phyloP scores from a whole-genome alignment of 2,797 vertebrate genomes.

The Pangasius krempfi region DNA sequence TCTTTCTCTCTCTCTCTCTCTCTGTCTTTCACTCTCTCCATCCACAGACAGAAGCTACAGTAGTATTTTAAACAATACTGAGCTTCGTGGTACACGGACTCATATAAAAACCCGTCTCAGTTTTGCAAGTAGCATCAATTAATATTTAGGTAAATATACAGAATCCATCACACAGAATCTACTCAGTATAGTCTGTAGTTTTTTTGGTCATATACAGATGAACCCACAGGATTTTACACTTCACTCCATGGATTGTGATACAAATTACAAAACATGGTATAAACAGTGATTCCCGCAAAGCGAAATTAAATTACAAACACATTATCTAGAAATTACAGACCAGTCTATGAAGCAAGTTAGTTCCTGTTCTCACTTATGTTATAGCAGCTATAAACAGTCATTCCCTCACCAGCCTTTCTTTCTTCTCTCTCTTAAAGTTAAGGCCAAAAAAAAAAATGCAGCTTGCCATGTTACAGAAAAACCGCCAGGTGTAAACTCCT shows the following conservation, averaged over 20 bases:
- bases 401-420: neutral
- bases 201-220: neutral
- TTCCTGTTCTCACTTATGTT: neutral
- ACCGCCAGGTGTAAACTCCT: too few relatives aligned
- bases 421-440: neutral
- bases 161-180: neutral
- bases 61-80: conserved; percentile 8
- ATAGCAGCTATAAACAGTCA: neutral
- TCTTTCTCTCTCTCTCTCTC: neutral
- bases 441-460: neutral
- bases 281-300: too few relatives aligned
- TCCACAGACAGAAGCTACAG: neutral
- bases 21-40: neutral
- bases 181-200: neutral
- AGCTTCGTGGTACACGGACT: neutral
- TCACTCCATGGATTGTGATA: neutral
- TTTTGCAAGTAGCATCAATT: neutral
- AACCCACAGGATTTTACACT: neutral
- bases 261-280: neutral
- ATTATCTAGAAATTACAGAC: too few relatives aligned
- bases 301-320: too few relatives aligned
- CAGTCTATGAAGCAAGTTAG: neutral
- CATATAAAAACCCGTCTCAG: neutral
- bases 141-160: neutral
- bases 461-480: neutral